Evolutionary conservation across 1,140 invertebrate species (phyloP), one percentile per base, ranked within the genome.

Genomic region (Acromyrmex charruanus): DNA sequence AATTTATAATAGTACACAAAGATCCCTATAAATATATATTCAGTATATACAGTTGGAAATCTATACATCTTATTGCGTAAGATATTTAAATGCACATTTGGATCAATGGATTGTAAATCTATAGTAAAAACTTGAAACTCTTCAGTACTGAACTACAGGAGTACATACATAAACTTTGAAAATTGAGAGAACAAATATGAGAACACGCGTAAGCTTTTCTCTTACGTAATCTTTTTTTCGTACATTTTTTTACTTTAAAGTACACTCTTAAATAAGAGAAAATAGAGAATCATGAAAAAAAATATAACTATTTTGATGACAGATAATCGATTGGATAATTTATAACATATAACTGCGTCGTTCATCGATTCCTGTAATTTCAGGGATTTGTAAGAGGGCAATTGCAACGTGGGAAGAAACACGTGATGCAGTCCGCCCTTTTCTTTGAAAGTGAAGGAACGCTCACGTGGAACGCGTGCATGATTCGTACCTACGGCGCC

Each of bases 391-490:
- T 39, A 55, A 18, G 31, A 21, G 10, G 12, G 31, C 44, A 58
- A 72, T n/a, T 28, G 35, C 28, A 71, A 68, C 39, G 21, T 59
- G 25, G 35, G 68, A 74, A 39, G 7, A 59, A 18, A 44, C 0
- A 44, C 25, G n/a, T 18, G 18, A 7, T 31, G 79, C 35, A 72
- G 35, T 18, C 7, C 55, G 16, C 7, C 39, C 44, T 84, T 75
- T 74, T 4, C 55, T 84, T 25, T 49, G 35, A 61, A 65, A 75
- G 55, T 25, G 69, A 61, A 59, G 39, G 55, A 61, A 21, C 21
- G 69, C 68, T 7, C 49, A 74, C 61, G 61, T 10, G 53, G 68
- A 85, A 68, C 51, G 51, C 39, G 51, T 53, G 49, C 59, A 28
- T 51, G 31, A 21, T 63, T 39, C 28, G 28, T 66, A 35, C 31